Base-by-base conservation (phyloP, 2,888 invertebrate genomes). In the Zygothrica quintamaculata region DNA sequence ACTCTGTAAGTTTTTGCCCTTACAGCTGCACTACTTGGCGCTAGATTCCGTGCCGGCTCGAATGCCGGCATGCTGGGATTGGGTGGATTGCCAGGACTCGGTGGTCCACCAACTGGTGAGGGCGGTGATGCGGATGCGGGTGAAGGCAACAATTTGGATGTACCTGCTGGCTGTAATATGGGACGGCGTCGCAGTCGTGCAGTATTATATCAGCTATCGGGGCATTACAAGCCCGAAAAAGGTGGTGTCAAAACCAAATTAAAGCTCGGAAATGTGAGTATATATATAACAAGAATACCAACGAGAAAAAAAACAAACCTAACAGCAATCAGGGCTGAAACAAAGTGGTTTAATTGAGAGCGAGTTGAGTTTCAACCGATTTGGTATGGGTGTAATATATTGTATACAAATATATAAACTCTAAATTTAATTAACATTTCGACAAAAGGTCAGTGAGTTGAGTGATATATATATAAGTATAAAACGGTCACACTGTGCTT, bases 161-260 rank as follows among this genome's bases (percentile, higher is more conserved):
- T 94, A 84, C 95, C 95, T 65, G 95, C 96, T 79, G 95, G 96
- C 84, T 94, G 96, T 88, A 97, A 97, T 93, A 97, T 97, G 93
- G 97, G 97, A 84, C 93, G 98, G 78, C 93, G 98, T 88, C 94
- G 98, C 88, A 98, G 98, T 90, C 93, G 98, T 89, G 98, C 98
- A 37, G 98, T 98, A 61, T 94, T 98, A 70, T 98, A 98, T 92
- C 98, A 98, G 92, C 94, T 98, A 86, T 98, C 98, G 82, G 98
- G 98, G 72, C 98, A 98, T 66, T 98, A 98, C 92, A 97, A 97
- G 91, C 97, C 97, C 89, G 97, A 97, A 92, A 96, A 96, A 91
- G 81, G 82, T 29, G 87, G 82, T 16, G 95, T 95, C 92, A 96
- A 98, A 93, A 95, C 95, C 77, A 98, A 98, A 93, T 93, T 98